phyloP scores from a whole-genome alignment of 2,113 vertebrate genomes.

The Grallaria varia region DNA sequence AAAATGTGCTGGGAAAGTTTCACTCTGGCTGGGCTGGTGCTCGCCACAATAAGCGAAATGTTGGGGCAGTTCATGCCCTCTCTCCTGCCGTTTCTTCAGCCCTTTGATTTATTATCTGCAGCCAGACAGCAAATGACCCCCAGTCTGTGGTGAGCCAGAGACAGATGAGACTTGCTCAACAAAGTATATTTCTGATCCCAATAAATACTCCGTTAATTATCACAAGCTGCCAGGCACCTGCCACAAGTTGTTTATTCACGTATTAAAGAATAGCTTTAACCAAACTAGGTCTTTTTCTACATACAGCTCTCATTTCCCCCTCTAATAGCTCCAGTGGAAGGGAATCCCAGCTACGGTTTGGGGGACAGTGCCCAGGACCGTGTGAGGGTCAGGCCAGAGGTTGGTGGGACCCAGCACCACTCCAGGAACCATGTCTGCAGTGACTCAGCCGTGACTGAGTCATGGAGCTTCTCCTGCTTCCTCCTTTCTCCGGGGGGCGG shows the following conservation, averaged over 20 bases:
- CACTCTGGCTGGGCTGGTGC: not conserved
- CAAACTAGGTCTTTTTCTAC: not conserved
- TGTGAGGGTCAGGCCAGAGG: not conserved
- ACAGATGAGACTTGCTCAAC: not conserved
- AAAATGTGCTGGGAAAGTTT: constrained; percentile 41
- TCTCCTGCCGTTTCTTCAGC: constrained; percentile 14
- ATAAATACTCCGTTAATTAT: not conserved
- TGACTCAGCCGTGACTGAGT: constrained; percentile 31
- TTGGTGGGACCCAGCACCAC: not conserved
- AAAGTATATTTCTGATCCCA: not conserved
- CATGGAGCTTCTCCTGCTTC: constrained; percentile 13
- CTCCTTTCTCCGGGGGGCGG: constrained; percentile 34
- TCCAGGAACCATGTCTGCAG: not conserved
- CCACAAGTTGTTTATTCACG: not conserved
- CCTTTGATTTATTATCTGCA: constrained; percentile 47
- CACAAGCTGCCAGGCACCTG: constrained; percentile 32
- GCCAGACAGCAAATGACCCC: constrained; percentile 9
- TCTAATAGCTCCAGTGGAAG: accelerated
- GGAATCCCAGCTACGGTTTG: not conserved
- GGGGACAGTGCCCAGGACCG: not conserved
- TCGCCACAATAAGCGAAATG: constrained; percentile 42
- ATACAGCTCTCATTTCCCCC: not conserved
- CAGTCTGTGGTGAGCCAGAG: not conserved
- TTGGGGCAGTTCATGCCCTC: constrained; percentile 45
- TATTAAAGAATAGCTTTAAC: not conserved